phyloP scores from a whole-genome alignment of 2,113 vertebrate species.

The Pseudonaja textilis region DNA sequence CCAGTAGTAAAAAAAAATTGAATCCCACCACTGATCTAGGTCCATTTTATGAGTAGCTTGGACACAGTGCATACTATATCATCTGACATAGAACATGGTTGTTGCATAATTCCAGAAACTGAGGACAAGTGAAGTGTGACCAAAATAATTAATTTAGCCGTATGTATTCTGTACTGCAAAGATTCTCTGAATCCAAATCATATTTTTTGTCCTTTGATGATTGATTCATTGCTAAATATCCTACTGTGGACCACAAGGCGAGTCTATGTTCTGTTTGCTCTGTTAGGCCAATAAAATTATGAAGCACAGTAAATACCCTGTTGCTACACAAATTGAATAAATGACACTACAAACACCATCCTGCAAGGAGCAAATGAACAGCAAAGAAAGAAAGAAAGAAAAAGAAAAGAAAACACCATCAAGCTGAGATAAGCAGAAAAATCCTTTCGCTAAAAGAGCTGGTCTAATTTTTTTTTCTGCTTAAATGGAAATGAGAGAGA shows the following conservation, averaged over 20 bases:
- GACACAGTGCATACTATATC: background rate
- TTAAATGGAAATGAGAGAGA: slow-evolving; percentile 45
- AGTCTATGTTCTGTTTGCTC: slow-evolving; percentile 22
- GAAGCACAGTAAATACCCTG: slow-evolving; percentile 32
- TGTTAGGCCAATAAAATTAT: slow-evolving; percentile 35
- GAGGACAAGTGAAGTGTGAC: background rate
- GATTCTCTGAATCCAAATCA: background rate
- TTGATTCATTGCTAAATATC: background rate
- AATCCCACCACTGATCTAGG: too few species aligned
- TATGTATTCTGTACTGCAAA: background rate
- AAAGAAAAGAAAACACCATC: background rate
- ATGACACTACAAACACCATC: background rate
- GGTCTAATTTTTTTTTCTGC: slow-evolving; percentile 30
- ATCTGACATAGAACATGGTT: background rate
- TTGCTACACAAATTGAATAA: slow-evolving; percentile 31
- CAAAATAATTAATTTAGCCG: background rate
- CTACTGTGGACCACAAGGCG: background rate
- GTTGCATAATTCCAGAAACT: background rate
- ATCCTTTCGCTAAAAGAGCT: background rate
- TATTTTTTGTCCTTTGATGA: background rate
- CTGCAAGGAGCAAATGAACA: slow-evolving; percentile 12
- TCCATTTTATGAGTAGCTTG: background rate
- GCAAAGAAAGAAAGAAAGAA: background rate
- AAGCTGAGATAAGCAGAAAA: slow-evolving; percentile 11
- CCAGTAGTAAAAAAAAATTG: too few species aligned